Base-by-base conservation (phyloP, 2,888 invertebrate species). In the Lycaena phlaeas region DNA sequence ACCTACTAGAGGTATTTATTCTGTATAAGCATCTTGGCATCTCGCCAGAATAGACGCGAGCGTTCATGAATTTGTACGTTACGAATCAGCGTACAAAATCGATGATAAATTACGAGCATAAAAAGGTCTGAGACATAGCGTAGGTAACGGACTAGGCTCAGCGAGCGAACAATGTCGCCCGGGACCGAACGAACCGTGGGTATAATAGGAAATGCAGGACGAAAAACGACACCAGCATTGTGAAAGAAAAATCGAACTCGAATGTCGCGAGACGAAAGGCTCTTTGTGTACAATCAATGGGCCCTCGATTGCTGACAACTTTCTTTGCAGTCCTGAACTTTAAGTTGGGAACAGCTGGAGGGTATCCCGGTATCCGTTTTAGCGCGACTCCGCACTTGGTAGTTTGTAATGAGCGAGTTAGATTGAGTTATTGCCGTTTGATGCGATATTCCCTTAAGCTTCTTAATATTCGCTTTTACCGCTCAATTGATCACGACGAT, bases 211-310 rank as follows among this genome's bases (percentile, higher is more conserved):
- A 70, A 73, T 74, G 74, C 71, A 70, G 72, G 71, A 68, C 68
- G 69, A 73, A 74, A 78, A 76, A 74, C 69, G 68, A 60, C 64
- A 64, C 61, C 62, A 62, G 68, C 64, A 74, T 78, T 81, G 79
- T 75, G 63, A 73, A 68, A 61, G 63, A 71, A 75, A 79, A 82
- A 81, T 77, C 70, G 68, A 71, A 74, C 70, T 71, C 59, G 64
- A 72, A 72, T 75, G 72, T 76, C 73, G 72, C 73, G 64, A 71
- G 66, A 69, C 69, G 71, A 69, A 73, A 74, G 62, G 61, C 61
- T 67, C 75, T 74, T 79, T 81, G 81, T 75, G 72, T 66, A 59
- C 75, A 73, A 78, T 79, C 81, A 79, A 78, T 79, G 73, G 72
- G 61, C 61, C 65, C 71, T 68, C 74, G 75, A 81, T 78, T 78